These are phyloP conservation scores for Drosophila micromelanica DNA, from an alignment of 1,140 invertebrate species.

Conservation along the genomic window DNA sequence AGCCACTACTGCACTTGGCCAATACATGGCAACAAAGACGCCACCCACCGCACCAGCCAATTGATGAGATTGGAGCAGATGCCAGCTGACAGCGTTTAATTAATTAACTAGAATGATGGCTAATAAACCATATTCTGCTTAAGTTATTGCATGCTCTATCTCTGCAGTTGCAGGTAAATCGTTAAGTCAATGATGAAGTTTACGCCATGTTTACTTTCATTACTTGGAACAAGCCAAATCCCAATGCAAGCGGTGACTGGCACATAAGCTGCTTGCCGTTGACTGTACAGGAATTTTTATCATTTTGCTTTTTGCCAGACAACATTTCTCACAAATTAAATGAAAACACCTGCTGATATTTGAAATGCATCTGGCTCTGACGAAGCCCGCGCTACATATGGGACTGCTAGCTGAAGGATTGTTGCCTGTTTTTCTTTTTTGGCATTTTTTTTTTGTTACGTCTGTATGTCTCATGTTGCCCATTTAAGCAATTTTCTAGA, in stretches of 20 bases:
- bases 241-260: conserved; percentile 2
- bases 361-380: conserved; percentile 25
- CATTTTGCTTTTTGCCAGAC: conserved; percentile 47
- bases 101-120: conserved; percentile 44
- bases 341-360: conserved; percentile 83
- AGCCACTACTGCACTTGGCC: conserved; percentile 1
- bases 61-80: conserved; percentile 30
- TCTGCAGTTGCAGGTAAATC: conserved; percentile 15
- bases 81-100: conserved; percentile 13
- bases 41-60: conserved; percentile 2
- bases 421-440: conserved; percentile 5
- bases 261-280: conserved; percentile 8
- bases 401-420: conserved; percentile 1
- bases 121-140: conserved; percentile 16
- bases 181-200: conserved; percentile 5
- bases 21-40: conserved; percentile 7
- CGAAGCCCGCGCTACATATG: conserved; percentile 6
- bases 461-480: conserved; percentile 1
- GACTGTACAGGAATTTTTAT: conserved; percentile 20
- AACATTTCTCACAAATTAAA: conserved; percentile 84
- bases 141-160: conserved; percentile 19
- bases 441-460: neutral
- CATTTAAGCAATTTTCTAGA: conserved; percentile 41
- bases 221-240: conserved; percentile 20
- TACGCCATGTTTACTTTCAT: conserved; percentile 24